Conservation (phyloP, 2,113 vertebrate species). For the Phaethornis superciliosus region DNA sequence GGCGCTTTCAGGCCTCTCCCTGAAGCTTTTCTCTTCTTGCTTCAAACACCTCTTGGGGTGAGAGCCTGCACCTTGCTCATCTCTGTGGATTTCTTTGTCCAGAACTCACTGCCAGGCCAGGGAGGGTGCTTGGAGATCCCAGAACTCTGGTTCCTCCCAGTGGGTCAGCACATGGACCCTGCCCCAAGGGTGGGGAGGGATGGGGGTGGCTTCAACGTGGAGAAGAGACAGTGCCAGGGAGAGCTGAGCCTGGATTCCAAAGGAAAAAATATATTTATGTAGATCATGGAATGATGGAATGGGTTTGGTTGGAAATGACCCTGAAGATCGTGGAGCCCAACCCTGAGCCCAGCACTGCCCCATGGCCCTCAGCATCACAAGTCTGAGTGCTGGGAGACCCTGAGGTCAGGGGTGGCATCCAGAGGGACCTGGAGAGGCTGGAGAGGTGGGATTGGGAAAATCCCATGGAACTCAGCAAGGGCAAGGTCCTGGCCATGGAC, state of each 20-base stretch:
- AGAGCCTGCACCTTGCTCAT: neutral
- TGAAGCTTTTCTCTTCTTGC: neutral
- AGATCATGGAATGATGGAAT: neutral
- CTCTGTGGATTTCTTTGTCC: neutral
- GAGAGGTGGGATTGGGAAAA: no score
- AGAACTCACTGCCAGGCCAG: accelerated
- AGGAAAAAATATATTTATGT: neutral
- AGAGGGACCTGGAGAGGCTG: no score
- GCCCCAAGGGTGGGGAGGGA: neutral
- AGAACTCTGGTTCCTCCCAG: neutral
- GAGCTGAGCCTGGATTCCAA: neutral
- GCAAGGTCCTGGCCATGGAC: no score
- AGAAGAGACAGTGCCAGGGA: neutral
- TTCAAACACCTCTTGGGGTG: neutral
- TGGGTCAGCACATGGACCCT: neutral
- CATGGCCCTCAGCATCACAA: no score
- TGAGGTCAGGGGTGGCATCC: no score
- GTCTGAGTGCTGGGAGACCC: no score
- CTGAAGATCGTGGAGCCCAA: no score
- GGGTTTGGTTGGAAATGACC: no score
- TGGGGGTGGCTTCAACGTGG: neutral
- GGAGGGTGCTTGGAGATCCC: neutral
- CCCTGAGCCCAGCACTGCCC: no score
- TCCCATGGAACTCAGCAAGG: no score
- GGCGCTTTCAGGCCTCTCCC: neutral